Percentiles rank a stretch among this genome's conserved stretches.
Evolutionary conservation across 2,797 vertebrate genomes (phyloP).

Genomic region (Crenuchus spilurus): DNA sequence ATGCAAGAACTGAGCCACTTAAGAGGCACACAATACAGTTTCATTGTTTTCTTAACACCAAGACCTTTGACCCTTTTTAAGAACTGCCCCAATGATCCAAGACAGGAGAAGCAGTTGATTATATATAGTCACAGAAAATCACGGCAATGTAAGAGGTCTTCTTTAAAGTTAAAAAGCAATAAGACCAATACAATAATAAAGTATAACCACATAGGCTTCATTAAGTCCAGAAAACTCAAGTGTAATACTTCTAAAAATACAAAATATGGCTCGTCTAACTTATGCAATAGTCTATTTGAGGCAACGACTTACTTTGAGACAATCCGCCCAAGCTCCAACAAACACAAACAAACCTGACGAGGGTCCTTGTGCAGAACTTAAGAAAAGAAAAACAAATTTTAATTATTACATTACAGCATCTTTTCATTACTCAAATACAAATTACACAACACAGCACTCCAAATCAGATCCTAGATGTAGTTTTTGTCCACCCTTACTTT

Average conservation of each 20-base stretch:
- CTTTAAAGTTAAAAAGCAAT: no score
- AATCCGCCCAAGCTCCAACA: slow-evolving; percentile 94
- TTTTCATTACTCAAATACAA: neutral
- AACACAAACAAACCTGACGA: slow-evolving; percentile 95
- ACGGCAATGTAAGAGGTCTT: no score
- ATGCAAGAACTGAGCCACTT: neutral
- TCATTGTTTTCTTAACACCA: neutral
- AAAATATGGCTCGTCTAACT: no score
- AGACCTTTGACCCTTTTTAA: neutral
- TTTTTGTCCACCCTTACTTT: no score
- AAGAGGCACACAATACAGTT: neutral
- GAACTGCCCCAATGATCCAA: neutral
- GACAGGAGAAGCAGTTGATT: no score
- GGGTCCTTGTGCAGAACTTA: slow-evolving; percentile 98
- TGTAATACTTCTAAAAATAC: neutral
- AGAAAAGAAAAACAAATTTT: neutral
- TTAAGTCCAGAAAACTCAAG: no score
- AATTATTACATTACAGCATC: neutral
- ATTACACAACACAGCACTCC: neutral
- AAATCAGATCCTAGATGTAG: no score
- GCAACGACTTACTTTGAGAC: slow-evolving; percentile 84
- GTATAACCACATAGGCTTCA: no score
- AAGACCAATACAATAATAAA: no score
- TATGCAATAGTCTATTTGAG: neutral
- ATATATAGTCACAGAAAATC: no score